Evolutionary conservation across 1,140 invertebrate species (phyloP).

Genomic region (Dendrolimus kikuchii): DNA sequence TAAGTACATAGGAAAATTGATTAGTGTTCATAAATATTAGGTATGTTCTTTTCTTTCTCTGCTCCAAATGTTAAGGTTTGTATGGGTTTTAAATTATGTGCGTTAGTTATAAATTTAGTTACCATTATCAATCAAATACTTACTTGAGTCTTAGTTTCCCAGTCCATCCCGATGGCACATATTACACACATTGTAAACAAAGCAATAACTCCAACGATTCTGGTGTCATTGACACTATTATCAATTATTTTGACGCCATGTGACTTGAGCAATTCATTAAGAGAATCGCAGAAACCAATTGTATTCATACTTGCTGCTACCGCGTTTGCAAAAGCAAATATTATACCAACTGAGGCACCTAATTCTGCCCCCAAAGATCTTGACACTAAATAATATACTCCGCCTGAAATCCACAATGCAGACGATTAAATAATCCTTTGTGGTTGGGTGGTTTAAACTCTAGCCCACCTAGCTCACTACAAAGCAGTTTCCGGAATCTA

Average conservation of each 20-base stretch:
- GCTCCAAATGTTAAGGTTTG: too few relatives aligned
- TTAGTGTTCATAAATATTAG: too few relatives aligned
- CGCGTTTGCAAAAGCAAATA: slow-evolving; percentile 97
- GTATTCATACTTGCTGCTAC: slow-evolving; percentile 98
- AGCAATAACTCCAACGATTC: slow-evolving; percentile 83
- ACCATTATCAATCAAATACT: not conserved
- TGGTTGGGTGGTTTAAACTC: too few relatives aligned
- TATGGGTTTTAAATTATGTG: too few relatives aligned
- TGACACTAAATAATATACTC: slow-evolving; percentile 97
- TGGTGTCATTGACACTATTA: slow-evolving; percentile 82
- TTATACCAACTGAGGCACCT: slow-evolving; percentile 96
- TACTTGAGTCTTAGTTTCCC: slow-evolving; percentile 84
- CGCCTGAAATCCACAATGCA: slow-evolving; percentile 72
- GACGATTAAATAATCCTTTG: not conserved
- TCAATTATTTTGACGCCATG: slow-evolving; percentile 81
- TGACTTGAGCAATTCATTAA: slow-evolving; percentile 81
- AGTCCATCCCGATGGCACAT: slow-evolving; percentile 93
- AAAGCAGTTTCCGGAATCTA: too few relatives aligned
- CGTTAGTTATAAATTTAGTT: not conserved
- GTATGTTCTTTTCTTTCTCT: too few relatives aligned
- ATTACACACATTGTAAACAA: slow-evolving; percentile 85
- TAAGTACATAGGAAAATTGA: too few relatives aligned
- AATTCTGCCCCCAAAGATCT: slow-evolving; percentile 97
- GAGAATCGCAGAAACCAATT: slow-evolving; percentile 97
- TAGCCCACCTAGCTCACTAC: too few relatives aligned